Conservation (phyloP, 2,888 invertebrate species). For the Orthonevra nobilis region DNA sequence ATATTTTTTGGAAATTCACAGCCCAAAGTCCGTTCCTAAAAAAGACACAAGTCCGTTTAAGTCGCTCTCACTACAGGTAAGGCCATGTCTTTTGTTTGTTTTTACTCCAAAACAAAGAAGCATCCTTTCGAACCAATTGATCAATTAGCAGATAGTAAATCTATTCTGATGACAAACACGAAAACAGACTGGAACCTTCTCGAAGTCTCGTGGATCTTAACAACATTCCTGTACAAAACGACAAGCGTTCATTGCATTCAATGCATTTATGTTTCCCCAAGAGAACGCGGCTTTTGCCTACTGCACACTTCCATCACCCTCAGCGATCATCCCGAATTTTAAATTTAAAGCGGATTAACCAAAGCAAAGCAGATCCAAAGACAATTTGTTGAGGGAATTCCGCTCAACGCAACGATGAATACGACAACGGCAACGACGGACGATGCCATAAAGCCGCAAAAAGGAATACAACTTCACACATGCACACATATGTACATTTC, state of each 20-base stretch:
- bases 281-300: constrained; percentile 14
- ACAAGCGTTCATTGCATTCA: constrained; percentile 64
- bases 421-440: not conserved
- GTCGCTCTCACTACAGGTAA: no score
- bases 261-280: constrained; percentile 61
- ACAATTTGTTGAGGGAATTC: constrained; percentile 70
- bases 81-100: no score
- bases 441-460: constrained; percentile 55
- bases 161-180: constrained; percentile 31
- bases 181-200: not conserved
- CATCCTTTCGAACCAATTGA: constrained; percentile 44
- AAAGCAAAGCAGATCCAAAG: constrained; percentile 61
- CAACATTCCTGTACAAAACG: constrained; percentile 58
- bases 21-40: no score
- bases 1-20: no score
- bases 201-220: constrained; percentile 32
- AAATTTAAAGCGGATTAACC: constrained; percentile 68
- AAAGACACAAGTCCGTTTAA: no score
- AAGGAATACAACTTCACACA: constrained; percentile 53
- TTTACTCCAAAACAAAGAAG: no score
- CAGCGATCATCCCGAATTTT: constrained; percentile 62
- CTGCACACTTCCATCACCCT: constrained; percentile 10
- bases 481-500: constrained; percentile 3
- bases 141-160: constrained; percentile 67
- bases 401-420: constrained; percentile 17